Evolutionary conservation across 2,113 vertebrate species (phyloP).

Genomic region (Leptosomus discolor): DNA sequence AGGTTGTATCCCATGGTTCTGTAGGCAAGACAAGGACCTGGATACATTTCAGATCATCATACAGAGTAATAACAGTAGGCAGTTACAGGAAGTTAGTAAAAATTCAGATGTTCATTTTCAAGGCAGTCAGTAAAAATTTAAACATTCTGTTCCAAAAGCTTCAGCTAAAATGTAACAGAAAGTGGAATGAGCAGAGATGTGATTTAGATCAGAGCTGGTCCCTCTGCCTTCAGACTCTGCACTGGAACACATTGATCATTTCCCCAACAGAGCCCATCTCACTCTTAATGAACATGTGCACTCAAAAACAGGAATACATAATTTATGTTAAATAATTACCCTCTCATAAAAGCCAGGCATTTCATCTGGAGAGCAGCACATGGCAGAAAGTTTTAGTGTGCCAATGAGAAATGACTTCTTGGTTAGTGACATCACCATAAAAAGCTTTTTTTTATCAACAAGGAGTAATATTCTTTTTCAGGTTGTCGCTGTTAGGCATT

Average conservation of each 20-base stretch:
- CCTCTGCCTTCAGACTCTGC: background rate
- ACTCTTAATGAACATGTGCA: background rate
- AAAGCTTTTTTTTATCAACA: background rate
- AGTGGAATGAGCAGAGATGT: background rate
- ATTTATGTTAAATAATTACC: slow-evolving; percentile 9
- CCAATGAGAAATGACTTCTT: background rate
- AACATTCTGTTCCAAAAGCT: background rate
- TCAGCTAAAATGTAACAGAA: background rate
- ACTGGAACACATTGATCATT: background rate
- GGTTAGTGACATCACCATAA: background rate
- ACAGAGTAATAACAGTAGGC: background rate
- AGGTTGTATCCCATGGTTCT: background rate
- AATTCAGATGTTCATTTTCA: background rate
- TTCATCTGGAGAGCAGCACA: background rate
- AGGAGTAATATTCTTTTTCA: background rate
- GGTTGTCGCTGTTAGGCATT: background rate
- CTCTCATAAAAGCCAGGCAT: background rate
- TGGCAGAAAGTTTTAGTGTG: background rate
- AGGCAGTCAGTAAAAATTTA: background rate
- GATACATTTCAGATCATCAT: background rate
- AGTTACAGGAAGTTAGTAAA: background rate
- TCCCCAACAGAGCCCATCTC: background rate
- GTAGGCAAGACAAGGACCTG: background rate
- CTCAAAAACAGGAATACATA: background rate
- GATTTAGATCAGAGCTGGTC: background rate